phyloP scores from a whole-genome alignment of 2,888 invertebrate species.

The Folsomia manolachei region DNA sequence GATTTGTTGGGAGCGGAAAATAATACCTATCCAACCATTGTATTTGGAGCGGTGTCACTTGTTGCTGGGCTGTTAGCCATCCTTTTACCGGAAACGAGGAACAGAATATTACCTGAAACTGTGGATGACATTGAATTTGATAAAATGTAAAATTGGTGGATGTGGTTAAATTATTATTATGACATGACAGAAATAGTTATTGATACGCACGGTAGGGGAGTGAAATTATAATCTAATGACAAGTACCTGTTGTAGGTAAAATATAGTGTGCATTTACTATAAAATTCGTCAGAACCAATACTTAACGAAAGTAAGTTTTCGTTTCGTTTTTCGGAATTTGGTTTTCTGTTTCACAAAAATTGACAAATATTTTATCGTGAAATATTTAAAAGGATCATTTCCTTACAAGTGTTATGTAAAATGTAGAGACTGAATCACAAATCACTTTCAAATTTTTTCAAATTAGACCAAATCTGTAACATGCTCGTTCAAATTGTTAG shows the following conservation, averaged over 20 bases:
- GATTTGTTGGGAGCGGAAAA: conserved; percentile 32
- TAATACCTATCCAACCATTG: conserved; percentile 33
- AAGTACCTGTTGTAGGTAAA: too few species aligned
- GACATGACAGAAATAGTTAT: too few species aligned
- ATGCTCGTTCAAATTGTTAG: not conserved
- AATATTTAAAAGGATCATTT: too few species aligned
- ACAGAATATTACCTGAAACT: conserved; percentile 44
- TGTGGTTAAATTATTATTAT: not conserved
- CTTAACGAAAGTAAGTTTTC: too few species aligned
- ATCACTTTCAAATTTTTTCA: not conserved
- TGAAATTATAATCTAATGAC: too few species aligned
- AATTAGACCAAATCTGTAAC: not conserved
- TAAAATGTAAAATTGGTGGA: conserved; percentile 15
- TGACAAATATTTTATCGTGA: too few species aligned
- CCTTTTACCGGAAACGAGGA: conserved; percentile 44
- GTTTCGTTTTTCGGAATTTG: not conserved
- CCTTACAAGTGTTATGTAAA: too few species aligned
- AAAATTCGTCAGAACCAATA: not conserved
- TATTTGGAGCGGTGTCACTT: conserved; percentile 31
- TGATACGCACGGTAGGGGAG: too few species aligned
- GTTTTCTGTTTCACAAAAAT: not conserved
- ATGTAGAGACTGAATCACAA: not conserved
- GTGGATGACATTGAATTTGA: conserved; percentile 45
- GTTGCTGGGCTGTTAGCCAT: conserved; percentile 33
- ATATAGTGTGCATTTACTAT: too few species aligned